Evolutionary conservation across 2,797 vertebrate species (phyloP).

Genomic region (Hoplostethus atlanticus): DNA sequence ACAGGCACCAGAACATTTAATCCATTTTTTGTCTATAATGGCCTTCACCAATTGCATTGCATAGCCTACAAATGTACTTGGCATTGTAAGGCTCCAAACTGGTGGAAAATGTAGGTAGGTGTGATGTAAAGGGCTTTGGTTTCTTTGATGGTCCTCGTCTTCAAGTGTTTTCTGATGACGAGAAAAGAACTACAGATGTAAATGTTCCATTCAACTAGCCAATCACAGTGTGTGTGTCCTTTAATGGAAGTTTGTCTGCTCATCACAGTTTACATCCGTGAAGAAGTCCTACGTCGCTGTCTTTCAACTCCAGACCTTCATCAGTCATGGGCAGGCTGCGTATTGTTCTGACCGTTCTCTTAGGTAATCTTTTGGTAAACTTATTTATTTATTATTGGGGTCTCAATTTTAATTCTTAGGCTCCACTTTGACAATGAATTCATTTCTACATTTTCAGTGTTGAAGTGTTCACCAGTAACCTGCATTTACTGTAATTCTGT

Average conservation of each 20-base stretch:
- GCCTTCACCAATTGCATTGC: too few species aligned
- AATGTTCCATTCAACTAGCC: constrained; percentile 25
- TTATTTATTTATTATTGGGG: not conserved
- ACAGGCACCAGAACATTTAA: too few species aligned
- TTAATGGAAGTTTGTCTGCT: constrained; percentile 11
- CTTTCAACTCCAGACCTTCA: not conserved
- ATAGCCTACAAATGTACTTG: too few species aligned
- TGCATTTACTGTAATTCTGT: not conserved
- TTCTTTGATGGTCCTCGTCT: too few species aligned
- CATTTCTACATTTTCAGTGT: not conserved
- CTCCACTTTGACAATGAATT: not conserved
- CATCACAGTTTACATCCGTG: not conserved
- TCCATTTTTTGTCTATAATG: too few species aligned
- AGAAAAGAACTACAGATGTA: constrained; percentile 35
- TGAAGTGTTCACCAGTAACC: not conserved
- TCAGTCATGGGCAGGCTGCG: constrained; percentile 18
- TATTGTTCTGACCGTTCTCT: not conserved
- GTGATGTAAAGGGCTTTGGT: too few species aligned
- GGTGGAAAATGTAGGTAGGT: too few species aligned
- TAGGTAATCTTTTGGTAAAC: constrained; percentile 23
- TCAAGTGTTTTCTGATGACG: too few species aligned
- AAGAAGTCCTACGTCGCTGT: not conserved
- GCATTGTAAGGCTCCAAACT: too few species aligned
- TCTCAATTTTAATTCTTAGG: not conserved
- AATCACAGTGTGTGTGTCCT: constrained; percentile 36